A percentile compares a stretch with the other conserved stretches of the same genome.
These are phyloP conservation scores for Melanocharis versteri DNA, from an alignment of 2,113 vertebrate species.

Conservation along the genomic window DNA sequence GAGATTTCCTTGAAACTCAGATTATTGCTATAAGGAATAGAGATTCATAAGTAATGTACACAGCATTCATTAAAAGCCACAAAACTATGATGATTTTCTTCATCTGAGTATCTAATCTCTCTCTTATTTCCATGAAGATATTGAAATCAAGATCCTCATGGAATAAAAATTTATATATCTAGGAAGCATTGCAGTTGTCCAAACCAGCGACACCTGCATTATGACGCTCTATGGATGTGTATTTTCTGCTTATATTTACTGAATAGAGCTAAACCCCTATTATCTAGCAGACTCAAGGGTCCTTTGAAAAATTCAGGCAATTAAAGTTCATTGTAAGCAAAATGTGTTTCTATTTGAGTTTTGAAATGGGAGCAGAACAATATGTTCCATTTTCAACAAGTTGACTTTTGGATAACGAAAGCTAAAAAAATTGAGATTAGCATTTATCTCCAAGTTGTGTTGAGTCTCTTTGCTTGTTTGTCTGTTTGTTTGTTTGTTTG, in stretches of 20 bases:
- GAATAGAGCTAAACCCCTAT: background rate
- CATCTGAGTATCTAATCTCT: background rate
- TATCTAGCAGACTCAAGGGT: background rate
- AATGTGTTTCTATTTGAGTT: background rate
- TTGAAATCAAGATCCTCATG: background rate
- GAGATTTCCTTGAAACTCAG: background rate
- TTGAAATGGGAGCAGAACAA: background rate
- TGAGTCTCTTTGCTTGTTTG: background rate
- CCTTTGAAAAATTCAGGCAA: constrained; percentile 12
- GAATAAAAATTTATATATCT: background rate
- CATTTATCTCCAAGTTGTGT: background rate
- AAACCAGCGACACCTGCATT: background rate
- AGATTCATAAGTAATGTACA: background rate
- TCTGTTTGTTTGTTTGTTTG: background rate
- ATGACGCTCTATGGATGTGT: background rate
- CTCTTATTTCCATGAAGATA: background rate
- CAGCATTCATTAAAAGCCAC: background rate
- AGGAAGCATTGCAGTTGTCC: background rate
- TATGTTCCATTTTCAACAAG: background rate
- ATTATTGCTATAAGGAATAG: background rate
- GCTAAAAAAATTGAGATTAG: background rate
- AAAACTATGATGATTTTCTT: background rate
- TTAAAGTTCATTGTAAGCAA: background rate
- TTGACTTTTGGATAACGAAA: background rate
- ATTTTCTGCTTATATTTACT: background rate